A percentile compares a stretch with the other conserved stretches of the same genome.
Conservation (phyloP, 2,888 invertebrate species). For the Eupithecia insigniata region DNA sequence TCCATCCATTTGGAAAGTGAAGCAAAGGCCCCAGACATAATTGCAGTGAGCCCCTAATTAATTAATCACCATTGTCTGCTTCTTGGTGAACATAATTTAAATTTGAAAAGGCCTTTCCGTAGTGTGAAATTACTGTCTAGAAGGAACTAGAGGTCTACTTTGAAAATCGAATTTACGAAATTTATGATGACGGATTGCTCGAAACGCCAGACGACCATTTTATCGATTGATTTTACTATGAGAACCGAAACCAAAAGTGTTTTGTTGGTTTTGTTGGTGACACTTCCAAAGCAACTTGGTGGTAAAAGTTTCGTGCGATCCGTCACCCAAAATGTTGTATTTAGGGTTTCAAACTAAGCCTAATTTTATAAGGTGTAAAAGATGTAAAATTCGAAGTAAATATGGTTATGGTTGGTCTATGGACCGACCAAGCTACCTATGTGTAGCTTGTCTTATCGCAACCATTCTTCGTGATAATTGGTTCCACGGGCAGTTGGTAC, state of each 20-base stretch:
- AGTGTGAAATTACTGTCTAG: conserved; percentile 5
- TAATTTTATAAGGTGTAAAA: not conserved
- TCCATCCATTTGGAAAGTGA: conserved; percentile 47
- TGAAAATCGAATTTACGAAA: not conserved
- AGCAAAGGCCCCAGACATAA: conserved; percentile 65
- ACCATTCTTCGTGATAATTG: not conserved
- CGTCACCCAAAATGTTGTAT: not conserved
- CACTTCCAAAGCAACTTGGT: not conserved
- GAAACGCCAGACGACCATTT: not conserved
- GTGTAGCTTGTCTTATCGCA: not conserved
- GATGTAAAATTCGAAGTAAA: not conserved
- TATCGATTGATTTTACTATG: not conserved
- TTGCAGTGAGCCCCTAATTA: conserved; percentile 79
- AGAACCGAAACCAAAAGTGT: not conserved
- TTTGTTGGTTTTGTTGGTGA: not conserved
- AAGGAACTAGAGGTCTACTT: not conserved
- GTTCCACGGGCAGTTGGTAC: not conserved
- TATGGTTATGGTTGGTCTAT: not conserved
- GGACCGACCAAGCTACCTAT: too few species aligned
- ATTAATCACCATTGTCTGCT: conserved; percentile 78
- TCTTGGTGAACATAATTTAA: conserved; percentile 77
- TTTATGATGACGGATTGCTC: not conserved
- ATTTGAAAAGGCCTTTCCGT: conserved; percentile 75
- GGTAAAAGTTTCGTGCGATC: not conserved
- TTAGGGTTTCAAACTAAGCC: not conserved